A percentile compares a stretch with the other conserved stretches of the same genome.
Evolutionary conservation across 2,888 invertebrate genomes (phyloP).

Genomic region (Plagodis dolabraria): DNA sequence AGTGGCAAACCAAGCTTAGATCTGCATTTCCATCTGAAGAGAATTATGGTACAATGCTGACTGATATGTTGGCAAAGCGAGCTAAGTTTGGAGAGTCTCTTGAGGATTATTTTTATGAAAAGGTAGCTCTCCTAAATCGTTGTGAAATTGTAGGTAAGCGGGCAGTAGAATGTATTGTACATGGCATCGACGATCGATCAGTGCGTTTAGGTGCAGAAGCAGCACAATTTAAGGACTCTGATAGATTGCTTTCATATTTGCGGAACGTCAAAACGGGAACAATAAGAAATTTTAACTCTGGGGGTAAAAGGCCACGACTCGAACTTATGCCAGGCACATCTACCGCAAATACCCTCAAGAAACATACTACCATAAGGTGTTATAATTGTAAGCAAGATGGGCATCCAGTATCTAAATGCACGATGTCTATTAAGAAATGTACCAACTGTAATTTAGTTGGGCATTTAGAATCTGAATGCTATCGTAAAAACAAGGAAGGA

Average conservation of each 20-base stretch:
- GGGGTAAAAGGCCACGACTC: neutral
- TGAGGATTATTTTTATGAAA: constrained; percentile 30
- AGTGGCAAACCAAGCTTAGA: constrained; percentile 34
- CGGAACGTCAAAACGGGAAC: constrained; percentile 18
- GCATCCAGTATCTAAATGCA: constrained; percentile 29
- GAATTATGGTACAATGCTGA: constrained; percentile 33
- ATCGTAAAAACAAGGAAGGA: no score
- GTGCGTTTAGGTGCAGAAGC: constrained; percentile 35
- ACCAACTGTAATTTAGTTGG: no score
- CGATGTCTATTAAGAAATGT: constrained; percentile 2
- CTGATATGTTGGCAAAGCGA: constrained; percentile 30
- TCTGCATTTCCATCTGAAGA: constrained; percentile 32
- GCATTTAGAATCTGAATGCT: no score
- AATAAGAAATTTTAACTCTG: neutral
- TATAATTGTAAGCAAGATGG: constrained; percentile 34
- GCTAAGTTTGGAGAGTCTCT: constrained; percentile 27
- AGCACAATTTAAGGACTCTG: constrained; percentile 35
- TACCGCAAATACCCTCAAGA: neutral
- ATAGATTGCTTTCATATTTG: constrained; percentile 32
- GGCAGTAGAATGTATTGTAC: neutral
- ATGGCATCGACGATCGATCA: constrained; percentile 16
- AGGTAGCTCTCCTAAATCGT: neutral
- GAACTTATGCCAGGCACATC: no score
- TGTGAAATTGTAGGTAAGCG: no score
- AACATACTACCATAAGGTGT: constrained; percentile 13